Conservation (phyloP, 2,113 vertebrate species). For the Cynoglossus semilaevis region DNA sequence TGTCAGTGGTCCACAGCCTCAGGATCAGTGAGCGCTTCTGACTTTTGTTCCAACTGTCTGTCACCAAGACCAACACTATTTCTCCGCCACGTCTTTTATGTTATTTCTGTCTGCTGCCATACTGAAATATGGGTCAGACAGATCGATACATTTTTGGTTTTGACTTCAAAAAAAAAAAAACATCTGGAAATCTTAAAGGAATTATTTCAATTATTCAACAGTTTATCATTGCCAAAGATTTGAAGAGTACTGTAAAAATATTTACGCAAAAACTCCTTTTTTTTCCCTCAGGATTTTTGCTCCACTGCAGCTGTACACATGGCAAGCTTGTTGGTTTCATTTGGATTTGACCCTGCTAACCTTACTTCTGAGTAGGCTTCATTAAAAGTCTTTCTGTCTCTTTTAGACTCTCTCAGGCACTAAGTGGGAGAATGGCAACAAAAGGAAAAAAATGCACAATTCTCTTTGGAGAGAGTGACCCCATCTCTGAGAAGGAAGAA, state of each 20-base stretch:
- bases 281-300: constrained; percentile 62
- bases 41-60: no score
- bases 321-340: constrained; percentile 68
- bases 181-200: no score
- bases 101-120: no score
- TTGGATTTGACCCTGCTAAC: constrained; percentile 75
- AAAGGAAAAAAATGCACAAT: constrained; percentile 70
- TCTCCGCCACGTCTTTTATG: no score
- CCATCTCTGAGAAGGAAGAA: constrained; percentile 78
- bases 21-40: no score
- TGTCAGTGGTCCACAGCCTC: no score
- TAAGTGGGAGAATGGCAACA: constrained; percentile 76
- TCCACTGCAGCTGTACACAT: constrained; percentile 63
- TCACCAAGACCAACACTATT: no score
- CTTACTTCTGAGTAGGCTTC: constrained; percentile 77
- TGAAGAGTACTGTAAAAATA: neutral
- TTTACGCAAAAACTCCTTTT: constrained; percentile 44
- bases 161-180: no score
- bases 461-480: constrained; percentile 78
- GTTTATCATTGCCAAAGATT: no score
- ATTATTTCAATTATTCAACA: no score
- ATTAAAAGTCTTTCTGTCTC: constrained; percentile 78
- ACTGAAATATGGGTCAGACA: no score
- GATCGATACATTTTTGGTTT: no score
- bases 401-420: constrained; percentile 57